These are phyloP conservation scores for Machimus rusticus DNA, from an alignment of 2,888 invertebrate species.

Conservation along the genomic window DNA sequence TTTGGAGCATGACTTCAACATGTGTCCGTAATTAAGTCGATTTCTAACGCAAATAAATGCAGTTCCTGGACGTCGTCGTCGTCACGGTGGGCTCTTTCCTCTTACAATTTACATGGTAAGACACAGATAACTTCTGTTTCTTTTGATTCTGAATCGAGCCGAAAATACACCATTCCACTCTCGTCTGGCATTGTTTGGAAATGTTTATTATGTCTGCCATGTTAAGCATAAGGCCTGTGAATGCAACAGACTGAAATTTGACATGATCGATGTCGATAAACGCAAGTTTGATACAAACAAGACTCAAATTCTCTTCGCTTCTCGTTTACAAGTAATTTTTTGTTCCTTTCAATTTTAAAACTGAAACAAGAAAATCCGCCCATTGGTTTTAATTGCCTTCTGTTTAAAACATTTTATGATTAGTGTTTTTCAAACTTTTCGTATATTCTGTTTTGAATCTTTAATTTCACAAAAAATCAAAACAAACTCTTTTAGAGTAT, in stretches of 20 bases:
- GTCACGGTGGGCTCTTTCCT: background rate
- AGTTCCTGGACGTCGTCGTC: background rate
- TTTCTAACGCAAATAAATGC: constrained; percentile 28
- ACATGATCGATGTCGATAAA: background rate
- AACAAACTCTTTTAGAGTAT: background rate
- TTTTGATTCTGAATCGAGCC: background rate
- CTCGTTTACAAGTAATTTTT: background rate
- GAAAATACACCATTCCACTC: background rate
- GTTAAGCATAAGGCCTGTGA: background rate
- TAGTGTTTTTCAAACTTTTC: too few species aligned
- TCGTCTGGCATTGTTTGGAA: background rate
- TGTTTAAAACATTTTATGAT: too few species aligned
- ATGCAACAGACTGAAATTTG: background rate
- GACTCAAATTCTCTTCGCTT: background rate
- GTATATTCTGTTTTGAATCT: too few species aligned
- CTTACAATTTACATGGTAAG: background rate
- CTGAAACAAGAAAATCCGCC: too few species aligned
- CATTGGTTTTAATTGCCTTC: too few species aligned
- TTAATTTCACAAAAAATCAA: too few species aligned
- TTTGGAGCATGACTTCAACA: constrained; percentile 34
- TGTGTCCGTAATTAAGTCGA: constrained; percentile 25
- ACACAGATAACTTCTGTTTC: background rate
- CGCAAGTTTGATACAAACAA: background rate
- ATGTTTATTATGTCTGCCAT: constrained; percentile 29
- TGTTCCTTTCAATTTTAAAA: background rate